Evolutionary conservation across 1,140 invertebrate genomes (phyloP), one percentile per base, ranked within the genome.

Genomic region (Lethocerus indicus): DNA sequence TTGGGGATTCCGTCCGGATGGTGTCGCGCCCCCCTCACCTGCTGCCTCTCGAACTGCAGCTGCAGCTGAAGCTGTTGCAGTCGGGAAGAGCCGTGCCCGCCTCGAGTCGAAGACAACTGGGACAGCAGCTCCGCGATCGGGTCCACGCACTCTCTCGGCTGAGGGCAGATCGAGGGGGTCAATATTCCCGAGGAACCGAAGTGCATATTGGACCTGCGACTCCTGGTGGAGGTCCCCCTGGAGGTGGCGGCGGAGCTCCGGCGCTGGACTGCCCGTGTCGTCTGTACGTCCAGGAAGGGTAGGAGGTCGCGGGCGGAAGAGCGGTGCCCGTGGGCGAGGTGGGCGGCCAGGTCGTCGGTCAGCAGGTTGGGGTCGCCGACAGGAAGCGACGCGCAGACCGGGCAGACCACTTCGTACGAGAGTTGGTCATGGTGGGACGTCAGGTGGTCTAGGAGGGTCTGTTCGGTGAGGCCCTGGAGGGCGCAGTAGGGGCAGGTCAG

Each of bases 401-500:
- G 49, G 27, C 49, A 51, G 3, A 51, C 20, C n/a, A 51, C 28
- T 23, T 43, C 40, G 14, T 26, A 6, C 16, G 25, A 18, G 24
- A 35, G 6, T 6, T 79, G 37, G 91, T 87, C 9, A 41, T 51
- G 49, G 20, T 51, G 21, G 2, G 18, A 20, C 13, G 12, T 37
- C 12, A 43, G 18, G 69, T 95, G 91, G 63, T 93, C 89, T 67
- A 88, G 83, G 37, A 96, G 71, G 14, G 81, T 79, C 39, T 78
- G 72, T 68, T 94, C 90, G 54, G 87, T 92, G 62, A 89, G 90
- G 29, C 91, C 91, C 83, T 94, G 89, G 61, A 79, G 79, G 57
- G 87, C 86, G 69, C 91, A 96, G 67, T 88, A 90, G 39, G 91
- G 90, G 71, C 91, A 96, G 55, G 90, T 93, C 64, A 89, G 88